phyloP scores from a whole-genome alignment of 2,888 invertebrate genomes.

The Platycheirus rosarum region DNA sequence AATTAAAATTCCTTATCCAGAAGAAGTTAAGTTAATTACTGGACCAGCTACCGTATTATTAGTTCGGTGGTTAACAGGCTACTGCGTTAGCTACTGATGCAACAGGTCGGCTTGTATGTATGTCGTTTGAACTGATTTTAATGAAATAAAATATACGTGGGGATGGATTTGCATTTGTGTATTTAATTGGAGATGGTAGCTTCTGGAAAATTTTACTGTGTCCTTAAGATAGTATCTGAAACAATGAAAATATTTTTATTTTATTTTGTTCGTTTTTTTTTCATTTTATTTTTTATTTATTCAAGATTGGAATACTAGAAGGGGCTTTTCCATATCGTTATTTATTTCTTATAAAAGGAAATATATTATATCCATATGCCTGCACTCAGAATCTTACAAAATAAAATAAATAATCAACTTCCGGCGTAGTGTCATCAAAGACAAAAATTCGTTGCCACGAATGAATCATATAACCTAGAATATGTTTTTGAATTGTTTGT shows the following conservation, averaged over 20 bases:
- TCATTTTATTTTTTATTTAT: too few species aligned
- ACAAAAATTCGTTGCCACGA: too few species aligned
- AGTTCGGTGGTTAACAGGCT: conserved; percentile 32
- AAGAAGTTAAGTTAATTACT: conserved; percentile 66
- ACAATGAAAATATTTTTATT: conserved; percentile 40
- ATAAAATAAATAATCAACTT: too few species aligned
- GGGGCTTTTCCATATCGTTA: too few species aligned
- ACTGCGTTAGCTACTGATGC: conserved; percentile 26
- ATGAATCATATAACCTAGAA: too few species aligned
- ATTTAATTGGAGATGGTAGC: conserved; percentile 51
- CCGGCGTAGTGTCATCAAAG: too few species aligned
- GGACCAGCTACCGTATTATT: conserved; percentile 61
- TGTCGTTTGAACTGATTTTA: conserved; percentile 16
- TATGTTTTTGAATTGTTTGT: too few species aligned
- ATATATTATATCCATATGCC: too few species aligned
- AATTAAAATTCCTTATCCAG: conserved; percentile 63
- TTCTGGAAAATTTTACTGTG: conserved; percentile 39
- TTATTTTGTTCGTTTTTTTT: too few species aligned
- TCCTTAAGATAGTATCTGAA: conserved; percentile 49
- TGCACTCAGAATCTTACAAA: too few species aligned
- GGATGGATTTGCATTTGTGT: conserved; percentile 32
- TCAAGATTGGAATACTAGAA: too few species aligned
- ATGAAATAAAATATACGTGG: conserved; percentile 23
- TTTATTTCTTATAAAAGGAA: too few species aligned
- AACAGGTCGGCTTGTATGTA: conserved; percentile 8